These are phyloP conservation scores for Erythrocercus mccallii DNA, from an alignment of 2,113 vertebrate genomes.

Conservation along the genomic window DNA sequence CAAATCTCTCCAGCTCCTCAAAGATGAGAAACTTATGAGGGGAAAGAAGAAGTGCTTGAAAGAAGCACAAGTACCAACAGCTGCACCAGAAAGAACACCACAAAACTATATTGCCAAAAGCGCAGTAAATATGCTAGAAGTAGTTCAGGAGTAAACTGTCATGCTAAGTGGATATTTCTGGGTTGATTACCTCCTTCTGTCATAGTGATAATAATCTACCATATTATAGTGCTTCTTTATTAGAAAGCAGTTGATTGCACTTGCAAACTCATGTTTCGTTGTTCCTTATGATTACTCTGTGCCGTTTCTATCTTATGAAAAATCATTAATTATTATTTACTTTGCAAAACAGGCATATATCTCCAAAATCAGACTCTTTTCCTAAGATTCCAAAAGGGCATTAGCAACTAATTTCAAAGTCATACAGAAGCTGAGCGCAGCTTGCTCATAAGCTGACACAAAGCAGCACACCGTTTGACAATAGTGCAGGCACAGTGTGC, in stretches of 20 bases:
- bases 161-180: not conserved
- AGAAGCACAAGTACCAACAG: not conserved
- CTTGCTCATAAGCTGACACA: slow-evolving; percentile 4
- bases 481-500: not conserved
- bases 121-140: not conserved
- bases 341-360: not conserved
- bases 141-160: not conserved
- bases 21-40: not conserved
- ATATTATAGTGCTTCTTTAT: not conserved
- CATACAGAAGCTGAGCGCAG: not conserved
- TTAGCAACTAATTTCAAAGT: not conserved
- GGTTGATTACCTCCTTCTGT: not conserved
- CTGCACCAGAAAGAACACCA: not conserved
- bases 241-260: not conserved
- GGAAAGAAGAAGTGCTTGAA: not conserved
- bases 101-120: not conserved
- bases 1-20: not conserved
- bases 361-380: not conserved
- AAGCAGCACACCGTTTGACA: not conserved
- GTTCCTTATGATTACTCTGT: not conserved
- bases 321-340: not conserved
- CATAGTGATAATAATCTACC: not conserved
- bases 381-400: not conserved
- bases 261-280: not conserved
- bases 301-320: not conserved